These are phyloP conservation scores for Gonioctena quinquepunctata DNA, from an alignment of 1,140 invertebrate genomes.

Conservation along the genomic window DNA sequence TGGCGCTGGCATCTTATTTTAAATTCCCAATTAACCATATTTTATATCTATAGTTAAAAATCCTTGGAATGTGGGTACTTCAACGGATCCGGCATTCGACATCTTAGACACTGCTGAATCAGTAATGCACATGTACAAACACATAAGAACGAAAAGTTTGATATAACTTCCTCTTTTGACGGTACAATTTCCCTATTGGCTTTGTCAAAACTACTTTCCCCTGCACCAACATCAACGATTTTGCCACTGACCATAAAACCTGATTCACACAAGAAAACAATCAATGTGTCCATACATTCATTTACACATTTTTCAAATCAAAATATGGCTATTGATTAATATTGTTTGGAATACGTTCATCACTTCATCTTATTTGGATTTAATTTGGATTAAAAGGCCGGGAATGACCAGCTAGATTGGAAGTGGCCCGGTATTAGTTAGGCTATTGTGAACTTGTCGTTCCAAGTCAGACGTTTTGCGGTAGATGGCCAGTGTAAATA, in stretches of 20 bases:
- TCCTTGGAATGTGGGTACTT: not conserved
- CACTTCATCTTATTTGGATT: no score
- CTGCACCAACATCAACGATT: not conserved
- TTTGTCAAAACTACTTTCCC: not conserved
- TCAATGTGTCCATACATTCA: not conserved
- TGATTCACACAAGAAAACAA: not conserved
- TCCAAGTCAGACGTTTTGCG: conserved; percentile 47
- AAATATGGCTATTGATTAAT: no score
- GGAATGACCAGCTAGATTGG: no score
- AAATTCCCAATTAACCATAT: no score
- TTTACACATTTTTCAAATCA: no score
- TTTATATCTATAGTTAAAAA: no score
- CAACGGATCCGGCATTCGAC: not conserved
- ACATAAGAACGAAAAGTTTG: not conserved
- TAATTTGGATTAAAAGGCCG: no score
- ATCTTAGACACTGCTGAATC: not conserved
- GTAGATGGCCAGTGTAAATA: conserved; percentile 54
- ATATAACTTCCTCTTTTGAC: not conserved
- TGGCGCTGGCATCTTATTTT: no score
- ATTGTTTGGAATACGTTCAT: no score
- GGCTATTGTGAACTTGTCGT: conserved; percentile 26
- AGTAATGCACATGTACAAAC: not conserved
- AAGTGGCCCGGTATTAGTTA: no score
- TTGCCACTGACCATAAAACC: not conserved
- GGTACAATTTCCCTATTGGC: not conserved